Conservation (phyloP, 2,888 invertebrate genomes). For the Pantelozetes paolii region DNA sequence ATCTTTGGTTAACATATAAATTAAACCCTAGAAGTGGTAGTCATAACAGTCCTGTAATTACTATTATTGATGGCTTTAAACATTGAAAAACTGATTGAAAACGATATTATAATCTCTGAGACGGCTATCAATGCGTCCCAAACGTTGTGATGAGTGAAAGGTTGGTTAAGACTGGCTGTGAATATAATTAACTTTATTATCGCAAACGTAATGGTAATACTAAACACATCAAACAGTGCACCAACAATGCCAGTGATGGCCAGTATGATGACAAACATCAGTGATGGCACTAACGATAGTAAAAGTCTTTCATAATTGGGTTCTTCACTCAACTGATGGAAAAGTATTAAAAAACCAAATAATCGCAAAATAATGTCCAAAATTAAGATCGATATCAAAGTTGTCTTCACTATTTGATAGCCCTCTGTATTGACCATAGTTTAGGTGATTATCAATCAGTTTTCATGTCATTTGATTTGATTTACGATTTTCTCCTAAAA, state of each 20-base stretch:
- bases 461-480: too few relatives aligned
- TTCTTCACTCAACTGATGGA: background rate
- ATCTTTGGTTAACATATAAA: too few relatives aligned
- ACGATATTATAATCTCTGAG: slow-evolving; percentile 14
- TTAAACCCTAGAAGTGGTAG: too few relatives aligned
- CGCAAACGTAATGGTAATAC: background rate
- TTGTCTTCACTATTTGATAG: slow-evolving; percentile 15
- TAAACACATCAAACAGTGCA: slow-evolving; percentile 6
- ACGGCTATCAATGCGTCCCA: slow-evolving; percentile 26
- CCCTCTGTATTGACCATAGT: background rate
- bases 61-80: background rate
- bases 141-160: background rate
- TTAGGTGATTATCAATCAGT: too few relatives aligned
- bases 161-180: background rate
- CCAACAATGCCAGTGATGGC: slow-evolving; percentile 5
- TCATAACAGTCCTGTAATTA: background rate
- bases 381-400: background rate
- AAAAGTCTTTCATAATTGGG: background rate
- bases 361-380: slow-evolving; percentile 10
- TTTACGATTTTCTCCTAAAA: too few relatives aligned
- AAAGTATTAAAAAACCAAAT: slow-evolving; percentile 9
- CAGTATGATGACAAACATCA: background rate
- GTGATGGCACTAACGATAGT: slow-evolving; percentile 7
- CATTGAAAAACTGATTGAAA: background rate
- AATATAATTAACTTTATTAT: slow-evolving; percentile 23